A percentile compares a stretch with the other conserved stretches of the same genome.
These are phyloP conservation scores for Phoenicopterus ruber DNA, from an alignment of 2,113 vertebrate species.

Conservation along the genomic window DNA sequence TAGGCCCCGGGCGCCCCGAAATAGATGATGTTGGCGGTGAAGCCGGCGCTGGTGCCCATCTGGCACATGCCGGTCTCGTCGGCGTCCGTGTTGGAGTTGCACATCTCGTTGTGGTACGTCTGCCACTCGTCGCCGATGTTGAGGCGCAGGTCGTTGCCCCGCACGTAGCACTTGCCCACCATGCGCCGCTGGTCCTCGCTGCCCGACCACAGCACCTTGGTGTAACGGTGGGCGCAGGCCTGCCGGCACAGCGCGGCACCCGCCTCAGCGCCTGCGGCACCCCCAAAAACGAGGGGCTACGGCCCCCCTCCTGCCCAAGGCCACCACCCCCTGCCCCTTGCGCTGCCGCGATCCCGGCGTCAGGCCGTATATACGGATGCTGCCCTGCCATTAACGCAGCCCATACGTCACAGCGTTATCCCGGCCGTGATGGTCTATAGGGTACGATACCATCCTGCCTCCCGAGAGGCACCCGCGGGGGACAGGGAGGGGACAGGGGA, in stretches of 20 bases:
- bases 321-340: neutral
- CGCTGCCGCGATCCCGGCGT: too few species aligned
- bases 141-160: constrained; percentile 83
- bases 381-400: neutral
- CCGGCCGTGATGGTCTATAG: rapidly evolving
- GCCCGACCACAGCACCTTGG: constrained; percentile 75
- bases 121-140: constrained; percentile 86
- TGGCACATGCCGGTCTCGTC: constrained; percentile 86
- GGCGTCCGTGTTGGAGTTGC: constrained; percentile 79
- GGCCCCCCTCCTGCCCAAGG: neutral
- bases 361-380: rapidly evolving
- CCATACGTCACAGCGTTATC: rapidly evolving
- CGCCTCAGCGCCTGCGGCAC: rapidly evolving
- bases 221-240: constrained; percentile 93
- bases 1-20: constrained; percentile 84
- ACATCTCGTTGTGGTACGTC: constrained; percentile 82
- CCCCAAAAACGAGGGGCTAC: neutral
- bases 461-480: too few species aligned
- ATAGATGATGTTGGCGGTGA: constrained; percentile 80
- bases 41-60: constrained; percentile 89
- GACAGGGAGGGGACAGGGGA: too few species aligned
- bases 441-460: too few species aligned
- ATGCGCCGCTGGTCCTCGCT: constrained; percentile 81
- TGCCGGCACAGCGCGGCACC: constrained; percentile 30
- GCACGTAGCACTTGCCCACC: constrained; percentile 90